Conservation (phyloP, 2,888 invertebrate genomes). For the Noctua janthe region DNA sequence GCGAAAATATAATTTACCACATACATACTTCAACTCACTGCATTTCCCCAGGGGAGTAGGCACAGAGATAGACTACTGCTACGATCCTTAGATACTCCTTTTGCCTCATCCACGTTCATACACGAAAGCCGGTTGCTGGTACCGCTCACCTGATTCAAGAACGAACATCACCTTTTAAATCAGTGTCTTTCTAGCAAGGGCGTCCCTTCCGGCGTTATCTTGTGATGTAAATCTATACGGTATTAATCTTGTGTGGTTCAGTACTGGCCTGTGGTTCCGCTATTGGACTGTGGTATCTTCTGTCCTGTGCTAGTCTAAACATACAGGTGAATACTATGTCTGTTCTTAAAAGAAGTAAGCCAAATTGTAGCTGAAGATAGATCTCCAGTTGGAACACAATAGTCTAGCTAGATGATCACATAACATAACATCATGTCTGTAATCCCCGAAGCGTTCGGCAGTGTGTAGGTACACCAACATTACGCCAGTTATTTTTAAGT, state of each 20-base stretch:
- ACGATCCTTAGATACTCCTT: too few species aligned
- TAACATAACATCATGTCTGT: not conserved
- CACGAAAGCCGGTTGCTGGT: too few species aligned
- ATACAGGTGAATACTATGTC: not conserved
- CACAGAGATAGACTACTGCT: too few species aligned
- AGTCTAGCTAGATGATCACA: too few species aligned
- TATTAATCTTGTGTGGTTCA: not conserved
- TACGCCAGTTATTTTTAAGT: too few species aligned
- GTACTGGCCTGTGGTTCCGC: not conserved
- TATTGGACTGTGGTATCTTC: not conserved
- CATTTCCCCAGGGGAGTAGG: not conserved
- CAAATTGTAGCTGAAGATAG: too few species aligned
- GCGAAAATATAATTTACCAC: constrained; percentile 5
- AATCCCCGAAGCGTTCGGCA: not conserved
- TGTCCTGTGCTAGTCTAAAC: not conserved
- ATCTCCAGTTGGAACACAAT: too few species aligned
- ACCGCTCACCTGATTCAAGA: not conserved
- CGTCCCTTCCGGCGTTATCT: too few species aligned
- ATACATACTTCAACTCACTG: not conserved
- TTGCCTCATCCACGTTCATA: too few species aligned
- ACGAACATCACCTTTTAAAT: not conserved
- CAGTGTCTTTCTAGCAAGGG: too few species aligned
- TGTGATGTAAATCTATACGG: not conserved
- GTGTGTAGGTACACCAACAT: not conserved
- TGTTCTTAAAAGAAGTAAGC: not conserved